Percentiles rank a stretch among this genome's conserved stretches.
These are phyloP conservation scores for Phaonia tiefii DNA, from an alignment of 2,888 invertebrate genomes.

Conservation along the genomic window DNA sequence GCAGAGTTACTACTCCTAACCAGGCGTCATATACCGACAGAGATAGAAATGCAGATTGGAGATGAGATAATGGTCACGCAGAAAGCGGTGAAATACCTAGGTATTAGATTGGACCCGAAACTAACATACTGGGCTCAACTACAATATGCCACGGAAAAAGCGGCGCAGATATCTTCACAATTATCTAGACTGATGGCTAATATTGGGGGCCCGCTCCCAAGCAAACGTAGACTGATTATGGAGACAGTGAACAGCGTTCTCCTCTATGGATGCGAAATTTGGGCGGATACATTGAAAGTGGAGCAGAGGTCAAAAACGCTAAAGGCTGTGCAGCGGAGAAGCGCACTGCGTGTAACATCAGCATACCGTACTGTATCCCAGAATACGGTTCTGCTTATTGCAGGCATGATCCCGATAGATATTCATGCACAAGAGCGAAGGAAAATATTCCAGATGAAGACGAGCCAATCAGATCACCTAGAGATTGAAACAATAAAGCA, in stretches of 20 bases:
- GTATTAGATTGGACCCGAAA: conserved; percentile 20
- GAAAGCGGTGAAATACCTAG: conserved; percentile 13
- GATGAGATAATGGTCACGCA: neutral
- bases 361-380: conserved; percentile 29
- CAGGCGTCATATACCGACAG: neutral
- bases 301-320: neutral
- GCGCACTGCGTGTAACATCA: neutral
- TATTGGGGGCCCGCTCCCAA: neutral
- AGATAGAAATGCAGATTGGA: neutral
- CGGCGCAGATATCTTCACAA: neutral
- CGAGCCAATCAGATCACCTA: neutral
- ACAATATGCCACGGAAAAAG: neutral
- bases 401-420: conserved; percentile 7
- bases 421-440: neutral
- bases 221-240: neutral
- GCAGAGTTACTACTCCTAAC: neutral
- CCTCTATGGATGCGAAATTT: neutral
- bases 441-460: neutral
- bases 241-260: neutral
- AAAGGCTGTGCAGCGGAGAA: neutral
- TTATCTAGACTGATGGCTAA: conserved; percentile 25
- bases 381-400: neutral
- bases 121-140: conserved; percentile 2
- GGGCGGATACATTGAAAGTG: neutral
- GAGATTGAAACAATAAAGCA: too few species aligned